Conservation (phyloP, 2,888 invertebrate species). For the Drosophila merina region DNA sequence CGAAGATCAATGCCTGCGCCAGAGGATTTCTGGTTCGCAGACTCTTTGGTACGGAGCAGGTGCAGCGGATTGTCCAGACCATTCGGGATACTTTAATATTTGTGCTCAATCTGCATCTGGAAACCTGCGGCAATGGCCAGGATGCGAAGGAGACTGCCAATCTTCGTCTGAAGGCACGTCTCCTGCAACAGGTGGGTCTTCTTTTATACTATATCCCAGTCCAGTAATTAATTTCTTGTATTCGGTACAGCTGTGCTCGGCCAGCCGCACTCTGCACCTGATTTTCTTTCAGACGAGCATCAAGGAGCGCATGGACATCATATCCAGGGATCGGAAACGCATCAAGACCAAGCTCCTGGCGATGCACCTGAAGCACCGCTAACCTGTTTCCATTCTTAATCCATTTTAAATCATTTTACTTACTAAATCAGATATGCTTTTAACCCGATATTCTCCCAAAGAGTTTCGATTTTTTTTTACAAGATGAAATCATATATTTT, state of each 20-base stretch:
- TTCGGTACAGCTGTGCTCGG: slow-evolving; percentile 73
- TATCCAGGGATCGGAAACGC: slow-evolving; percentile 80
- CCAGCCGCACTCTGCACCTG: slow-evolving; percentile 77
- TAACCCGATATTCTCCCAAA: not conserved
- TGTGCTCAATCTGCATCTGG: slow-evolving; percentile 81
- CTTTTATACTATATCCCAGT: not conserved
- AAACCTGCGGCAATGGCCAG: slow-evolving; percentile 61
- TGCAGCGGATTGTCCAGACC: slow-evolving; percentile 88
- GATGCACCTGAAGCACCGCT: slow-evolving; percentile 62
- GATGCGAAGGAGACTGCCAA: slow-evolving; percentile 69
- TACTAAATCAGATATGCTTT: not conserved
- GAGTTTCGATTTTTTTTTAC: not conserved
- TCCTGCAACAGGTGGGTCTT: slow-evolving; percentile 80
- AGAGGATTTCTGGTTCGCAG: slow-evolving; percentile 93
- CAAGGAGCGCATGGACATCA: slow-evolving; percentile 82
- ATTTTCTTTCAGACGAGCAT: slow-evolving; percentile 77
- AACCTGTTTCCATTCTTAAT: not conserved
- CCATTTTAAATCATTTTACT: not conserved
- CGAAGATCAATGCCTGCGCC: slow-evolving; percentile 87
- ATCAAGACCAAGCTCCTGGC: slow-evolving; percentile 71
- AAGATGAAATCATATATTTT: not conserved
- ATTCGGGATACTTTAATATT: slow-evolving; percentile 82
- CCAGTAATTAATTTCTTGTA: not conserved
- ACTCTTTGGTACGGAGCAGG: slow-evolving; percentile 91
- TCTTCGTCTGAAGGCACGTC: slow-evolving; percentile 80